phyloP scores from a whole-genome alignment of 2,797 vertebrate species.

The Anguilla anguilla region DNA sequence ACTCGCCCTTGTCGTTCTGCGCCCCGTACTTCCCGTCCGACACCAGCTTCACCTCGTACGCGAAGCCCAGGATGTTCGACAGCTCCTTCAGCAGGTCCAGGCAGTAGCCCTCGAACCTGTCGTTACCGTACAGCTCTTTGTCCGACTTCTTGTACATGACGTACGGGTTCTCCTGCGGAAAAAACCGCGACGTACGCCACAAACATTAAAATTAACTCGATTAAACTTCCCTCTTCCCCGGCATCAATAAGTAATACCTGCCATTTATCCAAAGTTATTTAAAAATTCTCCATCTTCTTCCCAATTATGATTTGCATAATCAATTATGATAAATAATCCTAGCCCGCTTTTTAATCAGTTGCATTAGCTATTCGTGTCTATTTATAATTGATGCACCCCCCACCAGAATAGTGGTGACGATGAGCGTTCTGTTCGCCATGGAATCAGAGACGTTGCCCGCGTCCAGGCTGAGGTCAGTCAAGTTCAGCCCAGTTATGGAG shows the following conservation, averaged over 20 bases:
- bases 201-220: not conserved
- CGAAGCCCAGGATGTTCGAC: conserved; percentile 93
- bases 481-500: conserved; percentile 90
- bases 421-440: conserved; percentile 90
- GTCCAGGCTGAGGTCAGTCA: conserved; percentile 83
- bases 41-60: conserved; percentile 94
- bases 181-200: not conserved
- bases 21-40: conserved; percentile 96
- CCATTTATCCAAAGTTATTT: not conserved
- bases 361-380: not conserved
- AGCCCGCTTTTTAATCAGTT: not conserved
- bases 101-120: conserved; percentile 96
- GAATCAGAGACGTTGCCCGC: conserved; percentile 88
- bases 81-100: conserved; percentile 94
- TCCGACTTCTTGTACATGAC: conserved; percentile 97
- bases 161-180: conserved; percentile 90
- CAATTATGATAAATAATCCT: not conserved
- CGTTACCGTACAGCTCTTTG: conserved; percentile 90
- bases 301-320: not conserved
- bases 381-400: conserved; percentile 47
- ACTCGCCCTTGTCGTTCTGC: conserved; percentile 96
- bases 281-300: not conserved
- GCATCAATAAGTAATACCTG: not conserved
- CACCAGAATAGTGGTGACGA: conserved; percentile 97
- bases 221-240: conserved; percentile 11